These are phyloP conservation scores for Arge pagana DNA, from an alignment of 2,888 invertebrate species.

Conservation along the genomic window DNA sequence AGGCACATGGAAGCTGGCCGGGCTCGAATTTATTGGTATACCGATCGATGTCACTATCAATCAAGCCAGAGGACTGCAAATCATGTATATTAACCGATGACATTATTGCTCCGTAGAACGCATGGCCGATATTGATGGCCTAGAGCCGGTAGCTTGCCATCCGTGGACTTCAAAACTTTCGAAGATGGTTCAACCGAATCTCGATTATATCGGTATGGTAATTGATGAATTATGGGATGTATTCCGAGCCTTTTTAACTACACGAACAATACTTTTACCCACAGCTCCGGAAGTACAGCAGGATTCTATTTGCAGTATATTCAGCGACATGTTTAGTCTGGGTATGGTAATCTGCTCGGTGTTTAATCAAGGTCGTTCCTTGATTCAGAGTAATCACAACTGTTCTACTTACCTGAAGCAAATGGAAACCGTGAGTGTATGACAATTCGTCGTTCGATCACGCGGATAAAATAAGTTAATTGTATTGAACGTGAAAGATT, in stretches of 20 bases:
- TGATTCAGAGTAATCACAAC: conserved; percentile 91
- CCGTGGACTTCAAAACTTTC: conserved; percentile 91
- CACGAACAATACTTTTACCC: conserved; percentile 24
- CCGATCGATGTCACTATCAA: conserved; percentile 35
- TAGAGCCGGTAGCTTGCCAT: conserved; percentile 75
- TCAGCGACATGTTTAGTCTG: conserved; percentile 95
- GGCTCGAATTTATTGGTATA: conserved; percentile 89
- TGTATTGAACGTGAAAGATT: conserved; percentile 3
- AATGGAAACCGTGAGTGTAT: conserved; percentile 82
- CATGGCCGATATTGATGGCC: conserved; percentile 70
- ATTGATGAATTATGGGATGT: no score
- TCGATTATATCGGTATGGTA: conserved; percentile 84
- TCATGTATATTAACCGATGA: not conserved
- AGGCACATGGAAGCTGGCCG: conserved; percentile 95
- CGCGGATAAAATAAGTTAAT: no score
- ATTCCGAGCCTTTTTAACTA: not conserved
- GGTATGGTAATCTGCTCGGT: conserved; percentile 93
- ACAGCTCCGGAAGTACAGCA: conserved; percentile 93
- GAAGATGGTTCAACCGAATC: conserved; percentile 91
- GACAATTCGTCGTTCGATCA: not conserved
- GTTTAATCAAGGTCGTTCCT: conserved; percentile 86
- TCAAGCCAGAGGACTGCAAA: not conserved
- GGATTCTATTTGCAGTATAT: conserved; percentile 78
- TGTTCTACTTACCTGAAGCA: conserved; percentile 88
- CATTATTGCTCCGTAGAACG: conserved; percentile 63